phyloP scores from a whole-genome alignment of 2,113 vertebrate genomes.

The Lophochroa leadbeateri region DNA sequence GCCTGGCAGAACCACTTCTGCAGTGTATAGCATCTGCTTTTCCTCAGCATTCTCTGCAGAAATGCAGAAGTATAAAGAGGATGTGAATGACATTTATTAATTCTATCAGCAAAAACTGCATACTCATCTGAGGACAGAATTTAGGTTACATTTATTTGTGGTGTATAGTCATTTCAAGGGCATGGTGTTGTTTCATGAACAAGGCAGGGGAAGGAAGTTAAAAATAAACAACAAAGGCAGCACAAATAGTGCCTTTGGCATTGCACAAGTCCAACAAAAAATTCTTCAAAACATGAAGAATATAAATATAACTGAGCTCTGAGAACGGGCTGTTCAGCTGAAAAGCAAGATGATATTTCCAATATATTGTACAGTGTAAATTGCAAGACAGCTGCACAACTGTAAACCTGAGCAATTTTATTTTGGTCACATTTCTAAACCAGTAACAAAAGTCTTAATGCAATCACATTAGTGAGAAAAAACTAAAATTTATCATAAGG shows the following conservation, averaged over 20 bases:
- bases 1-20: not conserved
- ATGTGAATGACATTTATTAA: not conserved
- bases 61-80: not conserved
- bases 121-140: not conserved
- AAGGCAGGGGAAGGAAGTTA: not conserved
- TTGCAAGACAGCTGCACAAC: not conserved
- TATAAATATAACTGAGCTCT: not conserved
- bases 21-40: not conserved
- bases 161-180: not conserved
- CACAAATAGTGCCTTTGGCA: not conserved
- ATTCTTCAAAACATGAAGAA: not conserved
- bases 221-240: accelerated
- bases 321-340: not conserved
- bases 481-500: not conserved
- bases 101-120: not conserved
- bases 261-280: not conserved
- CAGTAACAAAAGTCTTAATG: not conserved
- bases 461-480: not conserved
- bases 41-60: not conserved
- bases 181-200: not conserved
- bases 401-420: not conserved
- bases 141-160: not conserved
- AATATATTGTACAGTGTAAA: not conserved
- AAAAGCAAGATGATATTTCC: not conserved
- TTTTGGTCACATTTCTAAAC: not conserved